Evolutionary conservation across 1,140 invertebrate genomes (phyloP), one percentile per base, ranked within the genome.

Genomic region (Cotesia chilonis): DNA sequence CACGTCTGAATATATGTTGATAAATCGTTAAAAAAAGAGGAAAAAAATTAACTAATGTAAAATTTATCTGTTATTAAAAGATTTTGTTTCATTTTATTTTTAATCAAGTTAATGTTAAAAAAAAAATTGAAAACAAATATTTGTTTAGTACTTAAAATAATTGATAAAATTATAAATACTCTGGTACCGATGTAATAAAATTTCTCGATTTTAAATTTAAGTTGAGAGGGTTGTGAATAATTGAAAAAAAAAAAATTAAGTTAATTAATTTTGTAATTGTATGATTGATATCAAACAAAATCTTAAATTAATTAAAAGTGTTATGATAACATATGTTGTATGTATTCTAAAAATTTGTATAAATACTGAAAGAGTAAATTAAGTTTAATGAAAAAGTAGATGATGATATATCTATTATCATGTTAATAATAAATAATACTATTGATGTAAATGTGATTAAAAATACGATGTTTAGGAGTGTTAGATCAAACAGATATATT

Each of bases 201-300:
- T 47, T 47, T 47, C 0, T 47, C 6, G 5, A 9, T 47, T 9
- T 47, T 47, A 9, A 47, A 47, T 9, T 9, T 47, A 47, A 47
- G 10, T 47, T 7, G 64, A 68, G 68, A 73, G 60, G 60, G 72
- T 73, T 73, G 72, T 73, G 67, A 73, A 73, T 73, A 73, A 61
- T 63, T 10, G 41, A 47, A 55, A 35, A 68, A 17, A 17, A 17
- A 28, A 37, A 2, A n/a, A 71, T 55, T 70, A 65, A 73, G 60
- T 65, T 73, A 70, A 20, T 61, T 73, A 69, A 60, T 70, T 61
- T 35, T 57, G 51, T 51, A 63, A 55, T 38, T 14, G 28, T 7
- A 64, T 57, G 37, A 28, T 28, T 28, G 28, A 28, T 28, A 28
- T 28, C 28, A 28, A 28, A 28, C 28, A 28, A 28, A 28, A 28